A percentile compares a stretch with the other conserved stretches of the same genome.
These are phyloP conservation scores for Diplolepis rosae DNA, from an alignment of 2,888 invertebrate genomes.

Conservation along the genomic window DNA sequence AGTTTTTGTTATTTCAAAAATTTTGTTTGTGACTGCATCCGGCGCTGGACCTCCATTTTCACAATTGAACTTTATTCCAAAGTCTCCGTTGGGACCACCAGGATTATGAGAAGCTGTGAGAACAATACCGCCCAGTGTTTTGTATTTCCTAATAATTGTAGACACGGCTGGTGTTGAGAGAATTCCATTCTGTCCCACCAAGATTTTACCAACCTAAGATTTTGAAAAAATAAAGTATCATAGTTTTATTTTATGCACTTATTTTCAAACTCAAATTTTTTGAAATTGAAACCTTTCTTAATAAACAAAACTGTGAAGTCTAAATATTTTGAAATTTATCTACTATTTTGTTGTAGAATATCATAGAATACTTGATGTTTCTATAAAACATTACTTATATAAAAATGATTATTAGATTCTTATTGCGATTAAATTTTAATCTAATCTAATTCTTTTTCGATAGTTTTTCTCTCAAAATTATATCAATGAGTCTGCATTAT, in stretches of 20 bases:
- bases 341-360: neutral
- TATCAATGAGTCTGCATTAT: too few species aligned
- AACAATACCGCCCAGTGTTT: constrained; percentile 94
- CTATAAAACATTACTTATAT: too few species aligned
- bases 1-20: constrained; percentile 86
- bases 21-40: constrained; percentile 90
- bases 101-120: constrained; percentile 99
- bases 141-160: constrained; percentile 90
- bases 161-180: constrained; percentile 99
- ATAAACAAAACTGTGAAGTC: too few species aligned
- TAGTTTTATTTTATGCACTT: too few species aligned
- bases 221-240: neutral
- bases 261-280: too few species aligned
- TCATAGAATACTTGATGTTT: too few species aligned
- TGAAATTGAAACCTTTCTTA: too few species aligned
- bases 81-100: constrained; percentile 97
- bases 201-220: constrained; percentile 83
- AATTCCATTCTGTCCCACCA: constrained; percentile 95
- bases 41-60: constrained; percentile 98
- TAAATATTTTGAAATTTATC: too few species aligned
- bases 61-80: constrained; percentile 99
- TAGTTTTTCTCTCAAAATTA: too few species aligned
- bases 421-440: too few species aligned
- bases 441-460: too few species aligned
- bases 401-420: too few species aligned